Evolutionary conservation across 2,888 invertebrate genomes (phyloP).

Genomic region (Apodemia duryi): DNA sequence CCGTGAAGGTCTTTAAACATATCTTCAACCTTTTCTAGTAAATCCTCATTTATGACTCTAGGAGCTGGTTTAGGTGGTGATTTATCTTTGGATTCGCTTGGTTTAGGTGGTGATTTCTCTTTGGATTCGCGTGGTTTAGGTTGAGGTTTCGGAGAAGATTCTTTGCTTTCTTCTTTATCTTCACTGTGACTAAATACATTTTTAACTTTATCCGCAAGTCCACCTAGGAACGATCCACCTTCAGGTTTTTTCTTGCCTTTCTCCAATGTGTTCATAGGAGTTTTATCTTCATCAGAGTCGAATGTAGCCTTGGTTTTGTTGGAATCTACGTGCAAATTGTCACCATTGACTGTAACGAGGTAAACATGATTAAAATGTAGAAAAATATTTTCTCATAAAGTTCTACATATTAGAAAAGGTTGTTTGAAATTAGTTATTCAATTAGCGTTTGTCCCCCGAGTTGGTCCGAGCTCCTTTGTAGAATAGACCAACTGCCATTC

Average conservation of each 20-base stretch:
- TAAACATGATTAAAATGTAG: conserved; percentile 19
- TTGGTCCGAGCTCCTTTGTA: too few species aligned
- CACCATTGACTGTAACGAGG: conserved; percentile 61
- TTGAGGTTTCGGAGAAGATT: conserved; percentile 53
- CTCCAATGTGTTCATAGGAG: conserved; percentile 74
- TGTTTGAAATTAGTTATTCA: too few species aligned
- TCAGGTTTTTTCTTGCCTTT: conserved; percentile 71
- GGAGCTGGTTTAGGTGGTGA: conserved; percentile 67
- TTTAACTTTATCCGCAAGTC: conserved; percentile 62
- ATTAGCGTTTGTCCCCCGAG: too few species aligned
- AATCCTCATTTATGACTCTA: conserved; percentile 65
- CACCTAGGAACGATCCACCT: conserved; percentile 62
- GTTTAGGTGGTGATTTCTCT: conserved; percentile 63
- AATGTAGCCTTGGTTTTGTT: conserved; percentile 77
- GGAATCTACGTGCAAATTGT: conserved; percentile 65
- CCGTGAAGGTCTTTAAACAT: conserved; percentile 69
- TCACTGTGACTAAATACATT: conserved; percentile 66
- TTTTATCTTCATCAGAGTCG: conserved; percentile 77
- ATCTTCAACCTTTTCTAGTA: conserved; percentile 72
- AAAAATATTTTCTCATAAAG: conserved; percentile 13
- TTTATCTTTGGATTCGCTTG: conserved; percentile 49
- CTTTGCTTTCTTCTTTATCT: conserved; percentile 55
- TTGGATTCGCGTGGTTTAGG: conserved; percentile 50
- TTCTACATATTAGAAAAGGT: too few species aligned
- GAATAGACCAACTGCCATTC: too few species aligned